Percentiles rank a stretch among this genome's conserved stretches.
These are phyloP conservation scores for Trematocara unimaculatum DNA, from an alignment of 2,113 vertebrate species.

Conservation along the genomic window DNA sequence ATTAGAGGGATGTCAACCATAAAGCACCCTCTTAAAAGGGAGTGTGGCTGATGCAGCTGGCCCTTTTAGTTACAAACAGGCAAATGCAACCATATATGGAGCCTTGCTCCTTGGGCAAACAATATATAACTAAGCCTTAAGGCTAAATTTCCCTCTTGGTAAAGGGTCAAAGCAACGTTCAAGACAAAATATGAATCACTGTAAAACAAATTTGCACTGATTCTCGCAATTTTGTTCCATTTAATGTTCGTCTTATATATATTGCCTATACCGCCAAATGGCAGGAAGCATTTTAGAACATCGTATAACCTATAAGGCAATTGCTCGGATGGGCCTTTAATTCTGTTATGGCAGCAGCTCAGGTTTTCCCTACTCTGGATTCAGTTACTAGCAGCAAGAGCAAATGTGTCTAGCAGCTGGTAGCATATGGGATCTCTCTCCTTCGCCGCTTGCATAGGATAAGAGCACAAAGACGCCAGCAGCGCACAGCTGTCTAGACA, in stretches of 20 bases:
- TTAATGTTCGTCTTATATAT: background rate
- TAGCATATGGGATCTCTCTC: slow-evolving; percentile 42
- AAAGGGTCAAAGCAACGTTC: background rate
- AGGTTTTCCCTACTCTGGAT: slow-evolving; percentile 15
- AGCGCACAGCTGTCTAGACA: slow-evolving; percentile 69
- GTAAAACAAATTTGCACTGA: slow-evolving; percentile 16
- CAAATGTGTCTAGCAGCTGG: slow-evolving; percentile 67
- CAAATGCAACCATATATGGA: slow-evolving; percentile 44
- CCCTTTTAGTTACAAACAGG: slow-evolving; percentile 39
- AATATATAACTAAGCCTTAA: background rate
- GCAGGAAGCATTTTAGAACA: slow-evolving; percentile 19
- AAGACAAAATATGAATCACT: slow-evolving; percentile 4
- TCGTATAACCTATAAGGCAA: slow-evolving; percentile 5
- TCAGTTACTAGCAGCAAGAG: slow-evolving; percentile 37
- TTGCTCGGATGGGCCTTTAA: slow-evolving; percentile 36
- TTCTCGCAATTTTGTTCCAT: background rate
- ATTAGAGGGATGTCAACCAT: slow-evolving; percentile 60
- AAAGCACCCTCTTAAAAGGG: slow-evolving; percentile 54
- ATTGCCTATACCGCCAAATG: background rate
- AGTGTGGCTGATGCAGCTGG: slow-evolving; percentile 52
- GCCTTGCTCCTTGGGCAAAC: background rate
- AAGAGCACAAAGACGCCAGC: slow-evolving; percentile 56
- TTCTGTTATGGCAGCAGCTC: slow-evolving; percentile 28
- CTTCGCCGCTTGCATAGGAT: slow-evolving; percentile 8
- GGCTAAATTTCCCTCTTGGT: background rate